Percentiles rank a stretch among this genome's conserved stretches.
Conservation (phyloP, 2,797 vertebrate genomes). For the Clamator glandarius region DNA sequence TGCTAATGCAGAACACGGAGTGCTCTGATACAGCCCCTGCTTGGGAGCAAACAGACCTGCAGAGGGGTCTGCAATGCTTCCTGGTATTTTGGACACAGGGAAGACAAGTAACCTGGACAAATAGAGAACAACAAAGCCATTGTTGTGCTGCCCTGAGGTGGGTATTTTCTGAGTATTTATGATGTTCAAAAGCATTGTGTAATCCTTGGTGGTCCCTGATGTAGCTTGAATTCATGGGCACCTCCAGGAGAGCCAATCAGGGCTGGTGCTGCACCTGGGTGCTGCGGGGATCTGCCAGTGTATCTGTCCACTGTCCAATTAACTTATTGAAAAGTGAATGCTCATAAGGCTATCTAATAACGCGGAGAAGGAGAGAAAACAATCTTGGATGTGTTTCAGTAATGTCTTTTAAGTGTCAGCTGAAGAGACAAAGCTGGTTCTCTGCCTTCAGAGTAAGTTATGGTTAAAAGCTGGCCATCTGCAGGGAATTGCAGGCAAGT, state of each 20-base stretch:
- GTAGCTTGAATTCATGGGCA: background rate
- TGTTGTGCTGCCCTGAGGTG: background rate
- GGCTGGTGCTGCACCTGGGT: background rate
- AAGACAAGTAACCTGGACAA: background rate
- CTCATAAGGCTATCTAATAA: background rate
- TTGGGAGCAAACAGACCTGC: background rate
- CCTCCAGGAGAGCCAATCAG: background rate
- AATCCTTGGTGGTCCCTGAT: fast-evolving
- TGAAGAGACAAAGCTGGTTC: background rate
- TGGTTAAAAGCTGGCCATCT: slow-evolving; percentile 4
- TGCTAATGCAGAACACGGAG: background rate
- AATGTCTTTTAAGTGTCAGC: background rate
- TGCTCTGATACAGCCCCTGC: background rate
- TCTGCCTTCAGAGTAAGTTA: background rate
- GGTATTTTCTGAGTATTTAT: background rate
- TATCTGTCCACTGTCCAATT: background rate
- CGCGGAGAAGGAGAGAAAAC: background rate
- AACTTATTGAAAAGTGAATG: background rate
- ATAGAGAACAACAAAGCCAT: background rate
- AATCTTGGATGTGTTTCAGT: background rate
- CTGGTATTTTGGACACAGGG: background rate
- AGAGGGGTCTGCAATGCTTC: background rate
- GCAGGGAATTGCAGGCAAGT: background rate
- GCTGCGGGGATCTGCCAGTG: background rate
- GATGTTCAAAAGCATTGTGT: background rate